These are phyloP conservation scores for Orthosia cruda DNA, from an alignment of 2,888 invertebrate species.

Conservation along the genomic window DNA sequence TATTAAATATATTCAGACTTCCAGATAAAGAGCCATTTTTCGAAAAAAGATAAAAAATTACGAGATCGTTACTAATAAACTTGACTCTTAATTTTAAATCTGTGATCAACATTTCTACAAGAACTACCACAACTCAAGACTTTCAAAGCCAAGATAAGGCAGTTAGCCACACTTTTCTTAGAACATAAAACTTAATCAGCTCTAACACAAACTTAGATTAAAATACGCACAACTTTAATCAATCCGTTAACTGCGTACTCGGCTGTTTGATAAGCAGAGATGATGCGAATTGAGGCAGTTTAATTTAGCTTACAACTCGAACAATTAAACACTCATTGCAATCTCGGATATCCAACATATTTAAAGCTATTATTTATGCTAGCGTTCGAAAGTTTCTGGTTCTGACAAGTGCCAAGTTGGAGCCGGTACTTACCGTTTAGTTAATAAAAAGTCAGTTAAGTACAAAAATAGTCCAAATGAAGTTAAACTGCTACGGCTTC, in stretches of 20 bases:
- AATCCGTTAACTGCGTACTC: constrained; percentile 35
- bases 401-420: constrained; percentile 59
- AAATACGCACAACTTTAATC: constrained; percentile 49
- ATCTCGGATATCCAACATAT: constrained; percentile 43
- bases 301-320: constrained; percentile 31
- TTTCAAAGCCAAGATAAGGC: constrained; percentile 40
- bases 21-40: not conserved
- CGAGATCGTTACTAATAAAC: not conserved
- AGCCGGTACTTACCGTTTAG: constrained; percentile 53
- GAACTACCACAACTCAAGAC: constrained; percentile 26
- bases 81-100: constrained; percentile 24
- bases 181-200: constrained; percentile 47
- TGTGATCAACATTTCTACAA: constrained; percentile 40
- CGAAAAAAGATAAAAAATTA: constrained; percentile 5
- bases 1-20: no score
- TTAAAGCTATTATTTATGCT: constrained; percentile 53
- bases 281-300: constrained; percentile 26
- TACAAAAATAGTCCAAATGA: constrained; percentile 61
- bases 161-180: constrained; percentile 45
- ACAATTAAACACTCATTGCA: constrained; percentile 39
- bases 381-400: constrained; percentile 51
- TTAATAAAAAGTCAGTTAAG: constrained; percentile 67
- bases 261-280: constrained; percentile 28
- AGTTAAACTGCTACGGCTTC: constrained; percentile 46
- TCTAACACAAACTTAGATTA: constrained; percentile 34